These are phyloP conservation scores for Chitala chitala DNA, from an alignment of 2,113 vertebrate species.

Conservation along the genomic window DNA sequence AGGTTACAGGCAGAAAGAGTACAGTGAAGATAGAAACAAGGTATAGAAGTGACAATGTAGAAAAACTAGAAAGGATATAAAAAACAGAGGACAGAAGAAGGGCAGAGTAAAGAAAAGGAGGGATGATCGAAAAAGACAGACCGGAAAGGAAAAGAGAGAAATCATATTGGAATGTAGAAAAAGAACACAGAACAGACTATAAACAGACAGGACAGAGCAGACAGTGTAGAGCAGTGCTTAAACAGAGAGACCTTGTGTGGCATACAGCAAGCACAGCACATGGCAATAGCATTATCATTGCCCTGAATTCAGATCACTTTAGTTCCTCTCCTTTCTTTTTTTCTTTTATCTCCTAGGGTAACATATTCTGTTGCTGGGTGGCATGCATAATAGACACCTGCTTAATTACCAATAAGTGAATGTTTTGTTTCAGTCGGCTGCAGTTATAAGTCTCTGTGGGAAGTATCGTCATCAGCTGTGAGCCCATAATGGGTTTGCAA, in stretches of 20 bases:
- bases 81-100: not conserved
- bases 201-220: not conserved
- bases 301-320: not conserved
- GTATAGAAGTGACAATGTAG: not conserved
- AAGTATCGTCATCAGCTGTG: not conserved
- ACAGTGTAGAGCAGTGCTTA: not conserved
- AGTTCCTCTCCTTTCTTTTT: not conserved
- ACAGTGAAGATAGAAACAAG: not conserved
- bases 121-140: not conserved
- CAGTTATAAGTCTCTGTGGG: not conserved
- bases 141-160: not conserved
- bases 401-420: slow-evolving; percentile 19
- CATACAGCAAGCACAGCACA: not conserved
- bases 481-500: not conserved
- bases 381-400: slow-evolving; percentile 9
- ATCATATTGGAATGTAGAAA: not conserved
- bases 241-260: not conserved
- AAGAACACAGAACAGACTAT: not conserved
- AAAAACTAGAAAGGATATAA: not conserved
- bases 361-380: not conserved
- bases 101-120: not conserved
- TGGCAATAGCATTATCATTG: not conserved
- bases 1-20: not conserved
- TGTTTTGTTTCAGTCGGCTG: slow-evolving; percentile 15
- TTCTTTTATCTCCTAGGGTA: not conserved